A percentile compares a stretch with the other conserved stretches of the same genome.
Evolutionary conservation across 2,797 vertebrate species (phyloP).

Genomic region (Tiaroga cobitis): DNA sequence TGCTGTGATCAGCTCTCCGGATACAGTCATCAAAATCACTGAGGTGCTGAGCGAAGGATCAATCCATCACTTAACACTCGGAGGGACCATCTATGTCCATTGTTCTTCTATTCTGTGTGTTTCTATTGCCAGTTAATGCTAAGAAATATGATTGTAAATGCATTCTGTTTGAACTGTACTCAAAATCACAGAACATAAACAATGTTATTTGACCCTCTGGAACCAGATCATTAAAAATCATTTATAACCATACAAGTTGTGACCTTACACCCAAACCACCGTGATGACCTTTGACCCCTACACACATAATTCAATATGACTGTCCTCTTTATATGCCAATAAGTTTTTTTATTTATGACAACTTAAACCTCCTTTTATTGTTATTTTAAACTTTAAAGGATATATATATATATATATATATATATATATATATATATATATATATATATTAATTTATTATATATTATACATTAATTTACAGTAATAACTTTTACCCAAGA

Average conservation of each 20-base stretch:
- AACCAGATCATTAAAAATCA: conserved; percentile 3
- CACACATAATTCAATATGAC: background rate
- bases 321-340: background rate
- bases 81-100: background rate
- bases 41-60: conserved; percentile 56
- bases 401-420: background rate
- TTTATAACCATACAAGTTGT: background rate
- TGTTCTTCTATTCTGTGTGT: background rate
- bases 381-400: background rate
- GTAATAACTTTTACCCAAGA: background rate
- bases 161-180: background rate
- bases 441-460: too few species aligned
- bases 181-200: background rate
- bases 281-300: conserved; percentile 21
- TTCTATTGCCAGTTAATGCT: background rate
- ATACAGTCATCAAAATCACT: conserved; percentile 59
- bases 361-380: background rate
- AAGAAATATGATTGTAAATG: background rate
- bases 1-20: conserved; percentile 74
- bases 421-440: too few species aligned
- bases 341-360: background rate
- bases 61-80: conserved; percentile 56
- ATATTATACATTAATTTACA: too few species aligned
- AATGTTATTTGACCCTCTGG: background rate
- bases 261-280: background rate